Evolutionary conservation across 1,140 invertebrate species (phyloP).

Genomic region (Brachionus asplanchnoidis): DNA sequence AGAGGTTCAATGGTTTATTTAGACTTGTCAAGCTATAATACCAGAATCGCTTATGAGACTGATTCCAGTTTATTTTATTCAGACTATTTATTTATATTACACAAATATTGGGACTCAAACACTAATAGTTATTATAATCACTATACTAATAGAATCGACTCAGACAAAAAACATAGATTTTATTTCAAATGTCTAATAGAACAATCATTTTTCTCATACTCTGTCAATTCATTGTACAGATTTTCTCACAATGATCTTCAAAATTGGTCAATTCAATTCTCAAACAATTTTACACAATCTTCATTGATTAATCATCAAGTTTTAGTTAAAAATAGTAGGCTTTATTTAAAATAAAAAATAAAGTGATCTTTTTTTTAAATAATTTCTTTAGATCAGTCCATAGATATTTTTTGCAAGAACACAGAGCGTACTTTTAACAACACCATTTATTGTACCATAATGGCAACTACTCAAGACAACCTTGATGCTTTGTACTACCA

Average conservation of each 20-base stretch:
- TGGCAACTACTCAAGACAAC: neutral
- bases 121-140: neutral
- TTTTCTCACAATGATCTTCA: neutral
- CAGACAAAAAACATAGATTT: neutral
- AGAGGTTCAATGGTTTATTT: neutral
- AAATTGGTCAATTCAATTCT: neutral
- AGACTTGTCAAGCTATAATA: neutral
- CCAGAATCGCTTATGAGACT: neutral
- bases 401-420: neutral
- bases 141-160: neutral
- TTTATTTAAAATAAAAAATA: neutral
- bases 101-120: too few relatives aligned
- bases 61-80: neutral
- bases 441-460: neutral
- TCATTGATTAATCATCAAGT: neutral
- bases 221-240: neutral
- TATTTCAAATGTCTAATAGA: conserved; percentile 18
- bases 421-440: neutral
- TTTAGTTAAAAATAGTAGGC: neutral
- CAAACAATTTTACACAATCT: neutral
- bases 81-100: neutral
- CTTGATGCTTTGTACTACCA: neutral
- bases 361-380: neutral
- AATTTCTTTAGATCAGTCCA: neutral
- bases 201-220: neutral